Conservation (phyloP, 2,113 vertebrate genomes). For the Motacilla tschutschensis region DNA sequence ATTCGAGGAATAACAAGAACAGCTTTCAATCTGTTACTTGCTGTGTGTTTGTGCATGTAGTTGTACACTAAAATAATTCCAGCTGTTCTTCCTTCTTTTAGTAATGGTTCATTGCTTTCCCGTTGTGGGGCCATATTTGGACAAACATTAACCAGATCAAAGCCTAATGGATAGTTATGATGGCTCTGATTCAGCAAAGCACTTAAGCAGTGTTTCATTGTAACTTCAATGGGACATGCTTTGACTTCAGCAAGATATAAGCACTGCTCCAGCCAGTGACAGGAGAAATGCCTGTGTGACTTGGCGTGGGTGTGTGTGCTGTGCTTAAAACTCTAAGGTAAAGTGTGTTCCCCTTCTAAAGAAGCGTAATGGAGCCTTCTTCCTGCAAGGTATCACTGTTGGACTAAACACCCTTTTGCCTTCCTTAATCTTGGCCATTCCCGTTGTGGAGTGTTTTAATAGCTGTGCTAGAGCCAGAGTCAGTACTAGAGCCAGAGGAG, state of each 20-base stretch:
- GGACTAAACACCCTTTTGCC: background rate
- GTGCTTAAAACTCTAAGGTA: background rate
- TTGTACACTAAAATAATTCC: conserved; percentile 51
- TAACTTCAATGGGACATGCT: conserved; percentile 47
- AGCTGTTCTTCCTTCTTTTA: conserved; percentile 62
- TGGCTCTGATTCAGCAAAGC: conserved; percentile 65
- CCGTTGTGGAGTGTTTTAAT: background rate
- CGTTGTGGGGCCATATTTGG: conserved; percentile 48
- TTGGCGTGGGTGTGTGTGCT: background rate
- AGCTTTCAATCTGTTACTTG: background rate
- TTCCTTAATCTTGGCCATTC: background rate
- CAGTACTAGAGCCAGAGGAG: background rate
- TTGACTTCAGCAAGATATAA: conserved; percentile 2
- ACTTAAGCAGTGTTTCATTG: conserved; percentile 54
- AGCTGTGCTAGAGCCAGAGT: background rate
- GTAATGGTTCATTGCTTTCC: conserved; percentile 56
- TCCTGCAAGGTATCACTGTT: background rate
- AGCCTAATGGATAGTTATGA: conserved; percentile 59
- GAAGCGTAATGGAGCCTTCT: background rate
- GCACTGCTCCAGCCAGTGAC: background rate
- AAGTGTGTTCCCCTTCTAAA: background rate
- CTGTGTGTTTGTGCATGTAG: conserved; percentile 45
- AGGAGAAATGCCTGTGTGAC: background rate
- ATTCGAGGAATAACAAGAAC: background rate
- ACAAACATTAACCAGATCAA: conserved; percentile 70